Percentiles rank a stretch among this genome's conserved stretches.
Conservation (phyloP, 1,140 invertebrate species). For the Drosophila repletoides region DNA sequence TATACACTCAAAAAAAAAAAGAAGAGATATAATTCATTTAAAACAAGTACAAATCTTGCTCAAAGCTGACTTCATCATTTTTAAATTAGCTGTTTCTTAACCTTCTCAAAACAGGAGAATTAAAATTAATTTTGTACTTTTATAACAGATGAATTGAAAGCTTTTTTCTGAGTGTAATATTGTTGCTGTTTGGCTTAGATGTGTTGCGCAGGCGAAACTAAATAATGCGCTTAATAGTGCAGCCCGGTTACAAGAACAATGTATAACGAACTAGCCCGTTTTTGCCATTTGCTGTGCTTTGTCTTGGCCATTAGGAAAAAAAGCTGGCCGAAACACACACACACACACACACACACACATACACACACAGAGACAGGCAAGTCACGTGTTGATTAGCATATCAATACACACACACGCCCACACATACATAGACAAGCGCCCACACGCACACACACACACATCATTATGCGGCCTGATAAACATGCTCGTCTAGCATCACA, state of each 20-base stretch:
- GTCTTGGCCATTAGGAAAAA: conserved; percentile 71
- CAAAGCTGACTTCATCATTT: too few species aligned
- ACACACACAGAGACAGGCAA: conserved; percentile 7
- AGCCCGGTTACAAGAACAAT: conserved; percentile 50
- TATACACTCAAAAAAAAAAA: too few species aligned
- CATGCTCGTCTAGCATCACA: conserved; percentile 40
- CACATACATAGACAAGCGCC: conserved; percentile 11
- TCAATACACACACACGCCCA: conserved; percentile 69
- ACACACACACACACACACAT: conserved; percentile 2
- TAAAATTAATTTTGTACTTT: too few species aligned
- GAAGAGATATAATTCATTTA: too few species aligned
- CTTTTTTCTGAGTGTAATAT: conserved; percentile 19
- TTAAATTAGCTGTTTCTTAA: too few species aligned
- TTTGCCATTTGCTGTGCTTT: conserved; percentile 69
- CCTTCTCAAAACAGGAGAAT: too few species aligned
- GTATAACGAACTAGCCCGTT: conserved; percentile 46
- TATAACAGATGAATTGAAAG: too few species aligned
- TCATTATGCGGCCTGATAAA: conserved; percentile 73
- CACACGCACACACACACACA: not conserved
- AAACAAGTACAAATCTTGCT: too few species aligned
- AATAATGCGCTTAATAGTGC: conserved; percentile 78
- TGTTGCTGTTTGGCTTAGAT: conserved; percentile 20
- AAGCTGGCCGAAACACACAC: conserved; percentile 33
- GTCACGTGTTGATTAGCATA: conserved; percentile 69
- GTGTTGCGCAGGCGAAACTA: conserved; percentile 52